Conservation (phyloP, 2,797 vertebrate species). For the Pteronotus mesoamericanus region DNA sequence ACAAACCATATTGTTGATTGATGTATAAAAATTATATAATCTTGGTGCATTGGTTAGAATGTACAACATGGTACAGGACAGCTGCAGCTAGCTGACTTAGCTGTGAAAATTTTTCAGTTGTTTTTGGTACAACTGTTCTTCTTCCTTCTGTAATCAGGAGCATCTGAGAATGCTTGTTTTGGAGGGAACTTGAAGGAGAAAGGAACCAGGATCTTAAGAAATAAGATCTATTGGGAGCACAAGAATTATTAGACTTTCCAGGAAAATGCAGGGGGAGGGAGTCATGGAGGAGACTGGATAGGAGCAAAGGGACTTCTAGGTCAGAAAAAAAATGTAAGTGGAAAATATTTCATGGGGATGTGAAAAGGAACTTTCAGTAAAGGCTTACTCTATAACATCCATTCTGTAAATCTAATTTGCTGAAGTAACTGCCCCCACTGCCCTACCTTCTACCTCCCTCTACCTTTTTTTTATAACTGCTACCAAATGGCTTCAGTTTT, state of each 20-base stretch:
- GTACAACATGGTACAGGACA: not conserved
- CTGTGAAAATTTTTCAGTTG: conserved; percentile 35
- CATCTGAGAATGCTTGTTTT: conserved; percentile 31
- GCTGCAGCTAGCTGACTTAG: not conserved
- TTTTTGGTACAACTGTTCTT: conserved; percentile 11
- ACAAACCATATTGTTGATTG: conserved; percentile 9
- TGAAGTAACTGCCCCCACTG: not conserved
- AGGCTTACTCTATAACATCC: conserved; percentile 14
- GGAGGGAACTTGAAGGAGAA: conserved; percentile 21
- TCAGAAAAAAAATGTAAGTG: not conserved
- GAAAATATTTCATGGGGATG: not conserved
- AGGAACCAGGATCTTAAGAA: conserved; percentile 21
- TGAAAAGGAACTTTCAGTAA: conserved; percentile 27
- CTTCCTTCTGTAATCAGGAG: conserved; percentile 27
- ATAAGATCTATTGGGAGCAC: not conserved
- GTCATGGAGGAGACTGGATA: not conserved
- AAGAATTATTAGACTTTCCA: conserved; percentile 48
- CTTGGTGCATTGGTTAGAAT: not conserved
- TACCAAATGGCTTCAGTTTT: conserved; percentile 74
- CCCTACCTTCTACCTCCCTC: conserved; percentile 3
- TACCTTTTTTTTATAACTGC: conserved; percentile 55
- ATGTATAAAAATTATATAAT: conserved; percentile 31
- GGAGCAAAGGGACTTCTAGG: not conserved
- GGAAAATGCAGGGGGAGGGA: not conserved
- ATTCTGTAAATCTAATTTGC: conserved; percentile 41